Base-by-base conservation (phyloP, 2,888 invertebrate genomes). In the Alviniconcha strummeri region DNA sequence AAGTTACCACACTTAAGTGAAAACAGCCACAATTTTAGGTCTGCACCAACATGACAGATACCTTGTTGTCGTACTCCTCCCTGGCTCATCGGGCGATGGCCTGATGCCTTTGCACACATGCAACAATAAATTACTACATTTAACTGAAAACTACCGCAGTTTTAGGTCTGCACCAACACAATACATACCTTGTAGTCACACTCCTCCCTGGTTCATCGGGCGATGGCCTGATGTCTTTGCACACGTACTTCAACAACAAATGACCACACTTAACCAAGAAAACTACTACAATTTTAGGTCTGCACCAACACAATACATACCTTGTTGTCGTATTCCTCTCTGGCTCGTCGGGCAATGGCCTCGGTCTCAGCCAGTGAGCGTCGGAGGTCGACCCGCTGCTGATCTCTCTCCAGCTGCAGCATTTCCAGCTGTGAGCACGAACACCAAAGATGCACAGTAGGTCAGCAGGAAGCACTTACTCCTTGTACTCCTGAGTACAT, bases 281-380 rank as follows among this genome's bases (percentile, higher is more conserved):
- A 64, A 64, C 64, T 15, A 64, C 64, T 1, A 17, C 64, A 64
- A 64, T 13, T 13, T 13, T 15, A 64, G 64, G 64, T 64, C 15
- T 3, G 64, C 13, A 64, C 36, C 36, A 36, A 36, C 36, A 36
- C 36, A 36, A 78, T 17, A 52, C 81, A 83, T 83, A 89, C 90
- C 87, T 90, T 88, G 57, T 90, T 90, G 83, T 90, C 90, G 83
- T 88, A 90, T 8, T 90, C 89, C 78, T 92, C 92, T 11, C 87
- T 87, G 74, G 87, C 88, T 69, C 88, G 88, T 57, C 92, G 88
- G 55, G 89, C 87, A 6, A 88, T 82, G 13, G 90, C 88, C 85
- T 92, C 92, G 36, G 88, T 88, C 84, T 93, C 92, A 6, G 92
- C 92, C 67, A 90, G 83, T 19, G 90, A 87, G 84, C 90, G 91